Evolutionary conservation across 2,888 invertebrate genomes (phyloP), one percentile per base, ranked within the genome.

Genomic region (Hypena proboscidalis): DNA sequence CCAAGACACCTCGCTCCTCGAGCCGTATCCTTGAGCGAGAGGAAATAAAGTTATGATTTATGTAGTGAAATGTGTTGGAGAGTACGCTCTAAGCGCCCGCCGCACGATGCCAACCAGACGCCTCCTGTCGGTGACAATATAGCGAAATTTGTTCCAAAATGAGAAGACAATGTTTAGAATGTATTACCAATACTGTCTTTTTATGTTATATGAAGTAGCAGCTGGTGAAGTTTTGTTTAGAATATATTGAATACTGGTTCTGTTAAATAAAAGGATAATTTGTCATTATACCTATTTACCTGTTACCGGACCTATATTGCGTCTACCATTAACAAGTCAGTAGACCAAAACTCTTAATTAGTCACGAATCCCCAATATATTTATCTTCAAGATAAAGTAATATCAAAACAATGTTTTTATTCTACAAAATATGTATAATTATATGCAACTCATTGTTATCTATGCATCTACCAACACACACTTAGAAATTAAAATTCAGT

Each of bases 1-100:
- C 83, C 84, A 85, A 89, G 89, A 86, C 85, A 87, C 83, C 85
- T 85, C 76, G 67, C 69, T 70, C 49, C 73, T 66, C 70, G 25
- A 45, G 38, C 11, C 34, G 74, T 70, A 73, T 73, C 77, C 76
- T 64, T 76, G 80, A 87, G 77, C 82, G 83, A 85, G 84, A 88
- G 89, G 89, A 88, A 89, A 89, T 89, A 88, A 89, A 89, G 83
- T 88, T 89, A 85, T 89, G 88, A 90, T 89, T 88, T 90, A 90
- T 88, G 83, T 83, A 84, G 80, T 81, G 83, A 86, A 88, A 87
- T 90, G 86, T 88, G 85, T 85, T 82, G 68, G 73, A 70, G 73
- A 64, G 68, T 71, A 73, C 70, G 73, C 74, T 73, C 70, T 77
- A 70, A 78, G 74, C 77, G 49, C 35, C 15, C 11, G 17, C 32